Evolutionary conservation across 1,140 invertebrate species (phyloP).

Genomic region (Macrobrachium rosenbergii): DNA sequence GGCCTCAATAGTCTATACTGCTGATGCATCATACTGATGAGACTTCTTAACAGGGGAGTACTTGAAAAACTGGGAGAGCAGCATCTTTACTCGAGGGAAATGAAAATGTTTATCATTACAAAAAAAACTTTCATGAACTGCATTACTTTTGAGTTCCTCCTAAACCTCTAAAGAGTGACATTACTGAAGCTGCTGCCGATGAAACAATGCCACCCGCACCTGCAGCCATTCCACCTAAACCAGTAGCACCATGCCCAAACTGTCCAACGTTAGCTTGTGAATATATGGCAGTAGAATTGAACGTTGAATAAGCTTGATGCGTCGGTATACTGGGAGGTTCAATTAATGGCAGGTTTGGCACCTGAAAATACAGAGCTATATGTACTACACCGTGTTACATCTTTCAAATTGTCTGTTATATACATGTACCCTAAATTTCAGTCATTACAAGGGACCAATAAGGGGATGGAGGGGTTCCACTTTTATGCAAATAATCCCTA

Average conservation of each 20-base stretch:
- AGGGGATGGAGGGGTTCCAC: too few species aligned
- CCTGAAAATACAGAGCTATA: background rate
- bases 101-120: background rate
- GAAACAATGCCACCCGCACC: conserved; percentile 46
- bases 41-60: too few species aligned
- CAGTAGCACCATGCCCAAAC: conserved; percentile 5
- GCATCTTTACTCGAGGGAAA: background rate
- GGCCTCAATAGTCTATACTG: too few species aligned
- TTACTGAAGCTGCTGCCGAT: conserved; percentile 47
- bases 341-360: conserved; percentile 27
- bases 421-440: too few species aligned
- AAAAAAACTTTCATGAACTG: background rate
- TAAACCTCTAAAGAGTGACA: conserved; percentile 45
- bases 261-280: conserved; percentile 37
- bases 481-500: too few species aligned
- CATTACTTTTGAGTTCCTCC: conserved; percentile 39
- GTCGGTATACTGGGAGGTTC: conserved; percentile 26
- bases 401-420: too few species aligned
- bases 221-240: background rate
- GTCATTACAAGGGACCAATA: too few species aligned
- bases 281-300: conserved; percentile 39
- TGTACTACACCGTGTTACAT: background rate
- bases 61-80: background rate
- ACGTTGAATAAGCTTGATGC: conserved; percentile 28
- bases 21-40: too few species aligned